Evolutionary conservation across 2,888 invertebrate species (phyloP).

Genomic region (Galeopsomyia nigrocyanea): DNA sequence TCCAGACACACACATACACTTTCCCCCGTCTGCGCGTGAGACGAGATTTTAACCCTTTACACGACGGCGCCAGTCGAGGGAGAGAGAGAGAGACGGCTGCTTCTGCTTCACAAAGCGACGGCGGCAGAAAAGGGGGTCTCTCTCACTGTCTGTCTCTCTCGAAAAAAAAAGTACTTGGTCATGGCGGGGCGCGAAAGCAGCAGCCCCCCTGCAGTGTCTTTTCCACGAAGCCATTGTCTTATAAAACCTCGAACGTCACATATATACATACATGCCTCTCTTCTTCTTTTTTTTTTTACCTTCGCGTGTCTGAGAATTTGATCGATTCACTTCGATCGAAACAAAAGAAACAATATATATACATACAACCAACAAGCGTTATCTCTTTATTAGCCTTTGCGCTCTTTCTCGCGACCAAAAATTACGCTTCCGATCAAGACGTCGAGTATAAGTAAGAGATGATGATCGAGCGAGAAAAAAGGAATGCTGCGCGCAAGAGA

Average conservation of each 20-base stretch:
- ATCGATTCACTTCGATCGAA: slow-evolving; percentile 41
- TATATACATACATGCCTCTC: too few species aligned
- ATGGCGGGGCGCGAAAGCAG: too few species aligned
- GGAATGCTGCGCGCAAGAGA: slow-evolving; percentile 31
- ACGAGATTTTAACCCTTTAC: too few species aligned
- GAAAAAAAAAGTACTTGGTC: too few species aligned
- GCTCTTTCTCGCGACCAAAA: too few species aligned
- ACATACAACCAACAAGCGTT: too few species aligned
- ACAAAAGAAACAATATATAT: slow-evolving; percentile 22
- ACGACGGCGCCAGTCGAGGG: background rate
- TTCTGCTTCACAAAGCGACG: background rate
- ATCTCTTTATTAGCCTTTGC: background rate
- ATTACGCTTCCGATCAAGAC: background rate
- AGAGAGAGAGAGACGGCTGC: background rate
- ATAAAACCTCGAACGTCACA: background rate
- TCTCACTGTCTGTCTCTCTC: background rate
- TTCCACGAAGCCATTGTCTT: slow-evolving; percentile 29
- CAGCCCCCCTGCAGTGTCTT: background rate
- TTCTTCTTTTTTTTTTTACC: too few species aligned
- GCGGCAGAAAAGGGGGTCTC: too few species aligned
- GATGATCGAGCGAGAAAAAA: slow-evolving; percentile 25
- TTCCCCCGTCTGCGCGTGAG: too few species aligned
- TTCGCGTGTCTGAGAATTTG: slow-evolving; percentile 7
- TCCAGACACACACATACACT: too few species aligned
- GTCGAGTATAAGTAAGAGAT: background rate